A percentile compares a stretch with the other conserved stretches of the same genome.
Conservation (phyloP, 2,113 vertebrate species). For the Tragulus kanchil region DNA sequence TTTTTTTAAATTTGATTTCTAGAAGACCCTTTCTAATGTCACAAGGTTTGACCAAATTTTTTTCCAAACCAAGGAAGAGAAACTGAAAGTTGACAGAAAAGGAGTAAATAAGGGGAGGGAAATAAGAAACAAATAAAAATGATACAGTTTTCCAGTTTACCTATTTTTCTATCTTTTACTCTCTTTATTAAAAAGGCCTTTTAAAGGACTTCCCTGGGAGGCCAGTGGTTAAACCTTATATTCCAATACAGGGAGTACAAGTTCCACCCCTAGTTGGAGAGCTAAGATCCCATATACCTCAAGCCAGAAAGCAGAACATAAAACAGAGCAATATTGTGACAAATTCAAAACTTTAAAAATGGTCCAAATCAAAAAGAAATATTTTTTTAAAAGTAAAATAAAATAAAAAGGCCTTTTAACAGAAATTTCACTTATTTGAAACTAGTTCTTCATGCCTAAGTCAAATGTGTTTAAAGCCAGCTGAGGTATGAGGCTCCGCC, state of each 20-base stretch:
- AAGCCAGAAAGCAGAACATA: neutral
- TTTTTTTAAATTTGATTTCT: too few species aligned
- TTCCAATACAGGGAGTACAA: neutral
- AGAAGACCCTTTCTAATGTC: neutral
- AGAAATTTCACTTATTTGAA: neutral
- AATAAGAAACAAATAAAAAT: neutral
- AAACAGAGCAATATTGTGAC: neutral
- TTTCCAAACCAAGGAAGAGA: slow-evolving; percentile 1
- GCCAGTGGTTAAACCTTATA: neutral
- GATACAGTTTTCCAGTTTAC: neutral
- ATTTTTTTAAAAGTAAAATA: neutral
- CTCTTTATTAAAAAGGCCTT: neutral
- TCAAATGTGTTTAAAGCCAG: neutral
- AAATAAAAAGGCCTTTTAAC: neutral
- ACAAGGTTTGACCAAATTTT: neutral
- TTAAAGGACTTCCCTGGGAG: neutral
- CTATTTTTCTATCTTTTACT: neutral
- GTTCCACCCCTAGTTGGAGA: neutral
- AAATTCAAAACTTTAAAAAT: neutral
- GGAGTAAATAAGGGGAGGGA: neutral
- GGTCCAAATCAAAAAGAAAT: neutral
- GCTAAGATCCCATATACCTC: neutral
- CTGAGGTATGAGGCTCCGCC: neutral
- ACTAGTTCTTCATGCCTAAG: neutral
- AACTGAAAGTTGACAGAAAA: neutral